Conservation (phyloP, 2,888 invertebrate species). For the Drosophila kanekoi region DNA sequence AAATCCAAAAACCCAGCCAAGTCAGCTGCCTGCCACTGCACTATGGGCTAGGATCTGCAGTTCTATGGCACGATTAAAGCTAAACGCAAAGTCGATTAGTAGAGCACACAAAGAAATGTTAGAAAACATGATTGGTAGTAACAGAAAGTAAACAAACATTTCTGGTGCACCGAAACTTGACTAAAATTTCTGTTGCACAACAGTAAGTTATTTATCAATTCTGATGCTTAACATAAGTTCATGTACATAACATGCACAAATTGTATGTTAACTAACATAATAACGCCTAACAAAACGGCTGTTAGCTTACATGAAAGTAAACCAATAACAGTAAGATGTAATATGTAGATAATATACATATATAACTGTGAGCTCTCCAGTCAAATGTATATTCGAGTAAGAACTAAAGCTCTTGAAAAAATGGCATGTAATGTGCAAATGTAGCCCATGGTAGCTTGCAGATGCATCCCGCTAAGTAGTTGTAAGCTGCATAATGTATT, state of each 20-base stretch:
- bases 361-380: too few species aligned
- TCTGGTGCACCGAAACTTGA: neutral
- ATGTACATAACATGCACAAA: too few species aligned
- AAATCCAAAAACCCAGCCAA: constrained; percentile 23
- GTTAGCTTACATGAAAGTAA: too few species aligned
- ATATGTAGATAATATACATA: too few species aligned
- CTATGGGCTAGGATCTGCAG: constrained; percentile 10
- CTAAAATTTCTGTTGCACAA: neutral
- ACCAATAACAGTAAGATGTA: too few species aligned
- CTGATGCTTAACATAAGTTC: too few species aligned
- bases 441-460: constrained; percentile 26
- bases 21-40: constrained; percentile 2
- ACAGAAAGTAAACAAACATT: neutral
- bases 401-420: neutral
- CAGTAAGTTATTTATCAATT: neutral
- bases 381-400: too few species aligned
- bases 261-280: too few species aligned
- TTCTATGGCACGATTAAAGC: neutral
- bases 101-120: too few species aligned
- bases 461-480: constrained; percentile 65
- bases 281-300: too few species aligned
- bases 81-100: too few species aligned
- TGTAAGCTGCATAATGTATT: constrained; percentile 83
- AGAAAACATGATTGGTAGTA: neutral
- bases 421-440: too few species aligned